A percentile compares a stretch with the other conserved stretches of the same genome.
These are phyloP conservation scores for Thera britannica DNA, from an alignment of 2,888 invertebrate species.

Conservation along the genomic window DNA sequence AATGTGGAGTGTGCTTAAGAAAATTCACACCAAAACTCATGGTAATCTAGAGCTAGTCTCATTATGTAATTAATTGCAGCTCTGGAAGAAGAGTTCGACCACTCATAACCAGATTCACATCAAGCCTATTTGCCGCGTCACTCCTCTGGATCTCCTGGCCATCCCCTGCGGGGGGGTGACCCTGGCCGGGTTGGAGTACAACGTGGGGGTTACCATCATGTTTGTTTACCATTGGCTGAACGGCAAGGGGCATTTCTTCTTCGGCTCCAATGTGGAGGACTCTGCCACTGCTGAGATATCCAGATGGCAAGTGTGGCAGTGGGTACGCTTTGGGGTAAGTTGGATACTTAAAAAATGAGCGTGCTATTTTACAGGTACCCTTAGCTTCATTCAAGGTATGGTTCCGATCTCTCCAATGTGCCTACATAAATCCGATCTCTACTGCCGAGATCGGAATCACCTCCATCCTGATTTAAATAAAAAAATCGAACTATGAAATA, in stretches of 20 bases:
- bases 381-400: conserved; percentile 77
- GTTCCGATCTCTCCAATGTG: conserved; percentile 64
- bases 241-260: conserved; percentile 88
- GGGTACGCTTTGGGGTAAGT: conserved; percentile 86
- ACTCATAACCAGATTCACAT: conserved; percentile 82
- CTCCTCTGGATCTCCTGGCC: conserved; percentile 78
- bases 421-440: no score
- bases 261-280: conserved; percentile 87
- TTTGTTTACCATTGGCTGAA: conserved; percentile 89
- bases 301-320: conserved; percentile 90
- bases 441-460: no score
- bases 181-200: conserved; percentile 85
- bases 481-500: no score
- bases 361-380: conserved; percentile 63
- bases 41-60: no score
- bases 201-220: conserved; percentile 87
- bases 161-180: conserved; percentile 88
- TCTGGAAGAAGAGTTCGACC: conserved; percentile 78
- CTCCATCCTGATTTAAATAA: no score
- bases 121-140: conserved; percentile 66
- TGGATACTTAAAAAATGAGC: not conserved
- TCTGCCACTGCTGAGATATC: conserved; percentile 91
- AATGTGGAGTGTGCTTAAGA: no score
- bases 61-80: conserved; percentile 51
- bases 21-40: no score